phyloP scores from a whole-genome alignment of 2,797 vertebrate genomes.

The Uromys caudimaculatus region DNA sequence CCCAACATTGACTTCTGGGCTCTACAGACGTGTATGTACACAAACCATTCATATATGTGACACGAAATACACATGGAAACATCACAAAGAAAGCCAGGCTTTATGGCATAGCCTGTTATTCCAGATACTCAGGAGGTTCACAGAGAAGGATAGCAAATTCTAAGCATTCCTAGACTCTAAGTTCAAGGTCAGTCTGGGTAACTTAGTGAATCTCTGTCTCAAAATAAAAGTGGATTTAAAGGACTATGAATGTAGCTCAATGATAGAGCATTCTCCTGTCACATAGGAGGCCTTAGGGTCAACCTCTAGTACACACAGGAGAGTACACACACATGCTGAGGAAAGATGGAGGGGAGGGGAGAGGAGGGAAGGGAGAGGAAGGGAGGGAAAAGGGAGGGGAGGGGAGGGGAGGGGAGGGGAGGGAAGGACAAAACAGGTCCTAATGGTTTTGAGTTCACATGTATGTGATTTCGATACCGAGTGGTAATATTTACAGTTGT shows the following conservation, averaged over 20 bases:
- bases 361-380: background rate
- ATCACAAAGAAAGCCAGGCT: background rate
- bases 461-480: background rate
- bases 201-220: background rate
- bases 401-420: fast-evolving
- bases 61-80: background rate
- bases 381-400: background rate
- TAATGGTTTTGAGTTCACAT: background rate
- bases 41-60: background rate
- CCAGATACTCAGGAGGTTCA: background rate
- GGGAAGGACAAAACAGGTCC: background rate
- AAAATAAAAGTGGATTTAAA: background rate
- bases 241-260: background rate
- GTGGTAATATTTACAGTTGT: background rate
- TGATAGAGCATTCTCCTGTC: background rate
- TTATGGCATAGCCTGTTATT: background rate
- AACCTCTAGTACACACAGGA: background rate
- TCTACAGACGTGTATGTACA: background rate
- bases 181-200: background rate
- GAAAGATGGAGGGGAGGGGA: background rate
- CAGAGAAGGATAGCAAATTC: background rate
- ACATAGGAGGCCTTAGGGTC: background rate
- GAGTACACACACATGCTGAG: background rate
- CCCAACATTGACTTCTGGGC: background rate
- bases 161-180: background rate